A percentile compares a stretch with the other conserved stretches of the same genome.
phyloP scores from a whole-genome alignment of 2,797 vertebrate genomes.

The Xiphophorus birchmanni region DNA sequence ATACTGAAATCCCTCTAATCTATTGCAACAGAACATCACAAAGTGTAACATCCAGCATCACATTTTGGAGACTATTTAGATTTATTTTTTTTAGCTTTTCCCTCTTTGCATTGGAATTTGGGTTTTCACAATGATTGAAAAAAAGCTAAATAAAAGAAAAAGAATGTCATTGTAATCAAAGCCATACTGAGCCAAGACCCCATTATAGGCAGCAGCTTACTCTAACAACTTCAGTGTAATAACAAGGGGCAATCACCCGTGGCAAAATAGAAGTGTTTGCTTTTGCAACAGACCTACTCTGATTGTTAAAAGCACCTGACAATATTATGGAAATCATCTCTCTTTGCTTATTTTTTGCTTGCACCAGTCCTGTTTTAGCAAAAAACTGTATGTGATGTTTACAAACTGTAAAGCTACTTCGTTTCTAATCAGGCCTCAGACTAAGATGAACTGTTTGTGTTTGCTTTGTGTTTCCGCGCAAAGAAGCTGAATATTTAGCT shows the following conservation, averaged over 20 bases:
- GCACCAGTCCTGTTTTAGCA: neutral
- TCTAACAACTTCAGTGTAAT: constrained; percentile 15
- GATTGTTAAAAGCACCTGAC: constrained; percentile 6
- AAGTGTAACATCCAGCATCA: neutral
- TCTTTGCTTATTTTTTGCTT: constrained; percentile 8
- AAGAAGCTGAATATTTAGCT: neutral
- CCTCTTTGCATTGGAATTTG: constrained; percentile 1
- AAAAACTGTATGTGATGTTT: neutral
- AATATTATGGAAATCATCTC: constrained; percentile 17
- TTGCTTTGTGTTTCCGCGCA: neutral
- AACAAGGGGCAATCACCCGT: constrained; percentile 15
- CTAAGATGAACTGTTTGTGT: neutral
- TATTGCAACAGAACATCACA: neutral
- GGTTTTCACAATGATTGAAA: neutral
- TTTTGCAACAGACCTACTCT: constrained; percentile 8
- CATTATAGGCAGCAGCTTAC: constrained; percentile 6
- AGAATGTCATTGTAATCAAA: constrained; percentile 3
- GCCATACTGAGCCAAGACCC: neutral
- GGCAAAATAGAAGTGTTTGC: constrained; percentile 15
- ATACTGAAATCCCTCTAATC: neutral
- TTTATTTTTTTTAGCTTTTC: neutral
- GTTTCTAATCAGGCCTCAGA: neutral
- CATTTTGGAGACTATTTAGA: neutral
- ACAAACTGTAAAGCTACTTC: neutral
- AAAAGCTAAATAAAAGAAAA: neutral